phyloP scores from a whole-genome alignment of 2,797 vertebrate species.

The Florisuga fusca region DNA sequence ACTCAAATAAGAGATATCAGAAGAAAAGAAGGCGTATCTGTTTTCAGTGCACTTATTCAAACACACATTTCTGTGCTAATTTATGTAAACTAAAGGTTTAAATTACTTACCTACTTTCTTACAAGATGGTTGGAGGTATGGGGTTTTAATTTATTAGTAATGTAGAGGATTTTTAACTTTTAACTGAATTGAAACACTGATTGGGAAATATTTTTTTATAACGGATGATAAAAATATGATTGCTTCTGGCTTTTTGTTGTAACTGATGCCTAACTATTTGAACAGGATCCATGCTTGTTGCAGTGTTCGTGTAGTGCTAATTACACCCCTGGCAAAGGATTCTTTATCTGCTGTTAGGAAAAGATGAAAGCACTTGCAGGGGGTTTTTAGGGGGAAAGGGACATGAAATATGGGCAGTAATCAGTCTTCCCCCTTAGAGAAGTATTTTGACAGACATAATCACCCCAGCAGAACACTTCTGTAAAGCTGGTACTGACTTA shows the following conservation, averaged over 20 bases:
- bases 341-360: neutral
- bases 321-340: neutral
- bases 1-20: constrained; percentile 40
- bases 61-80: constrained; percentile 51
- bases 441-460: neutral
- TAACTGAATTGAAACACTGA: constrained; percentile 62
- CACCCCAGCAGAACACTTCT: constrained; percentile 10
- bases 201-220: constrained; percentile 65
- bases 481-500: constrained; percentile 15
- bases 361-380: neutral
- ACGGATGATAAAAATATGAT: constrained; percentile 3
- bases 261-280: constrained; percentile 27
- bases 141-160: constrained; percentile 52
- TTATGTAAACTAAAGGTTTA: constrained; percentile 66
- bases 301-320: neutral
- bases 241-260: constrained; percentile 35
- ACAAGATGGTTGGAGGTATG: constrained; percentile 5
- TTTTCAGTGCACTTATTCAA: constrained; percentile 79
- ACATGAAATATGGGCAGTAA: neutral
- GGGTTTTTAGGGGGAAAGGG: neutral
- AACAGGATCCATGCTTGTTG: neutral
- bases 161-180: constrained; percentile 37
- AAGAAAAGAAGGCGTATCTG: constrained; percentile 72
- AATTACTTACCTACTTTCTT: constrained; percentile 68
- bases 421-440: neutral